phyloP scores from a whole-genome alignment of 2,113 vertebrate species.

The Naja naja region DNA sequence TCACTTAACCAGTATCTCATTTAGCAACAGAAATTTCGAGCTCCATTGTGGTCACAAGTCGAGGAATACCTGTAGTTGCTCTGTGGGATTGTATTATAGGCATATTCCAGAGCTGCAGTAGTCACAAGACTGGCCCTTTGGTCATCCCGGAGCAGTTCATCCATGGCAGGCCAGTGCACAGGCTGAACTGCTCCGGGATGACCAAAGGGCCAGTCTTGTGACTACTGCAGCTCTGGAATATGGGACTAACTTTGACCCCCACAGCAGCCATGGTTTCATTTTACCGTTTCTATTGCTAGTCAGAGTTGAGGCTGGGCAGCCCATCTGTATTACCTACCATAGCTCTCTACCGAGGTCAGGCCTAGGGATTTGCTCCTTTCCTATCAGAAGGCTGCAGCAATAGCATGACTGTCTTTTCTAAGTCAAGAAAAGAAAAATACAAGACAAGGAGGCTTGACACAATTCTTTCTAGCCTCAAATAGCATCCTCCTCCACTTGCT shows the following conservation, averaged over 20 bases:
- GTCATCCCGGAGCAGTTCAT: too few relatives aligned
- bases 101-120: too few relatives aligned
- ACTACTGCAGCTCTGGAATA: too few relatives aligned
- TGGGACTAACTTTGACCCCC: too few relatives aligned
- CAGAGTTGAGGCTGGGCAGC: not conserved
- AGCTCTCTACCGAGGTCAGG: slow-evolving; percentile 27
- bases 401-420: not conserved
- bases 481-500: rapidly evolving
- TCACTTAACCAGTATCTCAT: too few relatives aligned
- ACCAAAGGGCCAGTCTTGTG: too few relatives aligned
- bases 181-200: too few relatives aligned
- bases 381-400: not conserved
- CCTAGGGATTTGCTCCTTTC: not conserved
- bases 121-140: too few relatives aligned
- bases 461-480: slow-evolving; percentile 28
- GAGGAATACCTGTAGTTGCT: not conserved
- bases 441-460: slow-evolving; percentile 26
- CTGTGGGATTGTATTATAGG: not conserved
- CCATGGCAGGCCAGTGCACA: too few relatives aligned
- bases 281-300: slow-evolving; percentile 10
- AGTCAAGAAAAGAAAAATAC: slow-evolving; percentile 38
- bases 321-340: not conserved
- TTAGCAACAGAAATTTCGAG: too few relatives aligned
- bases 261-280: too few relatives aligned
- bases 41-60: too few relatives aligned